Base-by-base conservation (phyloP, 2,888 invertebrate genomes). In the Drosophila stalkeri region DNA sequence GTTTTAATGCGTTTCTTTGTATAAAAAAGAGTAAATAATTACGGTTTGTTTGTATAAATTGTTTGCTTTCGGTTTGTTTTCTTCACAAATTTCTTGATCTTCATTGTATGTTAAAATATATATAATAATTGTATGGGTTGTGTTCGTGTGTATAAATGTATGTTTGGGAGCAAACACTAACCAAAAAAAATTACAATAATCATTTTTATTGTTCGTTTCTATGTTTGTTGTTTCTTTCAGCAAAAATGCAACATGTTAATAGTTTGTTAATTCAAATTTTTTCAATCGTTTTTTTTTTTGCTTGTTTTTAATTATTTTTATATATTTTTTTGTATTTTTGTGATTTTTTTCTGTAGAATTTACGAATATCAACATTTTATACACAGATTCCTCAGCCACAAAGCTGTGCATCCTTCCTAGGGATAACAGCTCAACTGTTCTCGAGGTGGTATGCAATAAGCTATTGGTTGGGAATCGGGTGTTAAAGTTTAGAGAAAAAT, bases 21-120 rank as follows among this genome's bases (percentile, higher is more conserved):
- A 91, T 91, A 91, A 91, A 91, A 91, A 92, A 91, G 87, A 88
- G 85, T 85, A 91, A 90, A 90, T 87, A 90, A 83, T 86, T 86
- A 82, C 76, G 75, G 75, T 89, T 85, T 86, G 80, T 85, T 61
- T 86, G 80, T 83, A 84, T 87, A 79, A 60, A 76, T 81, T 66
- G 51, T 78, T 71, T 74, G 80, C 18, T 4, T 33, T 51, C 20
- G 18, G 51, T 77, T 78, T 88, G 8, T 49, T 46, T 4, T n/a
- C 81, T 86, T 75, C 82, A 89, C 82, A 86, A 67, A 78, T 78
- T 74, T 81, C 70, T 82, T 86, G 87, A 71, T 83, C 71, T 74
- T 77, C 70, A 59, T 59, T 51, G 57, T 65, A 64, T 75, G 80
- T 84, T 81, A 90, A 87, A 91, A 83, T 81, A 82, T 82, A 75